phyloP scores from a whole-genome alignment of 2,888 invertebrate genomes.

The Cosmorhoe ocellata region DNA sequence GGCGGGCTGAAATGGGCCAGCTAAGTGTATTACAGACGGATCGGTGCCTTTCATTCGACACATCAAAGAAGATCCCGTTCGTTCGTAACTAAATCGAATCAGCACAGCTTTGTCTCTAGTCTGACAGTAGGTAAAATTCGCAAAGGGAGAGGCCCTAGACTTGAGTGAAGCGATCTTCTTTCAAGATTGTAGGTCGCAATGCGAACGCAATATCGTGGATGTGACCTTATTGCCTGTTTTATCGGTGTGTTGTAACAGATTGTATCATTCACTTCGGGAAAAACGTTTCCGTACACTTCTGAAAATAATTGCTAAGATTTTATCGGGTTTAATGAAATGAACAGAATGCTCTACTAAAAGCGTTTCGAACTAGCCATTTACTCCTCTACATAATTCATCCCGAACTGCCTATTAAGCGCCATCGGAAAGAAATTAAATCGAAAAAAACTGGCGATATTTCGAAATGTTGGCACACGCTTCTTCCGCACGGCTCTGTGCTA shows the following conservation, averaged over 20 bases:
- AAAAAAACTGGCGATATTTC: conserved; percentile 35
- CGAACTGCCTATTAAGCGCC: conserved; percentile 37
- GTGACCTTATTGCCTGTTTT: conserved; percentile 8
- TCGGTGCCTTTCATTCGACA: conserved; percentile 82
- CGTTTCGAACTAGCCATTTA: conserved; percentile 12
- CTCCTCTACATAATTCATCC: conserved; percentile 29
- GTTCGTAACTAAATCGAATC: conserved; percentile 77
- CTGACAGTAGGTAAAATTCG: conserved; percentile 57
- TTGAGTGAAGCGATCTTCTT: conserved; percentile 28
- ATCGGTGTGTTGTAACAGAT: conserved; percentile 6
- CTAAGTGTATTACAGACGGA: conserved; percentile 80
- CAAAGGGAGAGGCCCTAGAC: conserved; percentile 45
- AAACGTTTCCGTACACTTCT: not conserved
- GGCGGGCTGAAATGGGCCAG: conserved; percentile 69
- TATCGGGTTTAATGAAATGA: conserved; percentile 12
- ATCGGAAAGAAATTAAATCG: conserved; percentile 39
- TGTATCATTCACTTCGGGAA: conserved; percentile 1
- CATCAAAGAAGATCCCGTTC: conserved; percentile 80
- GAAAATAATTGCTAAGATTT: not conserved
- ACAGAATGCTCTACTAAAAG: conserved; percentile 8
- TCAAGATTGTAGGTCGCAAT: conserved; percentile 20
- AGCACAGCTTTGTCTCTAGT: conserved; percentile 73
- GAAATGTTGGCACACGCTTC: conserved; percentile 34
- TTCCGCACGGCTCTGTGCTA: conserved; percentile 28
- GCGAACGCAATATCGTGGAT: conserved; percentile 22